Evolutionary conservation across 2,888 invertebrate genomes (phyloP), one percentile per base, ranked within the genome.

Genomic region (Himalopsyche anomala): DNA sequence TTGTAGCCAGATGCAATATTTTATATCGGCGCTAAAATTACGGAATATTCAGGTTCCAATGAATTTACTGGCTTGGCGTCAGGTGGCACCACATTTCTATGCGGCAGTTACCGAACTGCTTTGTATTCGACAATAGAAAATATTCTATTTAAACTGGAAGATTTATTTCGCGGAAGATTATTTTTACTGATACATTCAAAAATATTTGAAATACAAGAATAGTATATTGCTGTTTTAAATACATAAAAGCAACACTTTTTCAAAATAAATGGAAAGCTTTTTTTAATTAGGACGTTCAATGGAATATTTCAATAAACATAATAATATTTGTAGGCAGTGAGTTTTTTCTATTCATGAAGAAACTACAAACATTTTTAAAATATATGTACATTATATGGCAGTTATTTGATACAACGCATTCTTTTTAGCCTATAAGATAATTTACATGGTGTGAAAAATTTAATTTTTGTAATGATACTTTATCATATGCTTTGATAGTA

Each of bases 31-130:
- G 81, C 84, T 80, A 86, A 69, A 56, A 84, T 80, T 69, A 84
- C 80, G 62, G 83, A 84, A 79, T 84, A 83, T 83, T 69, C 62
- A 86, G 83, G 85, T 85, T 69, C 81, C 86, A 84, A 86, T 86
- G 86, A 86, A 86, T 86, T 86, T 86, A 84, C 74, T 79, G 84
- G 62, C 38, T 54, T 79, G 84, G 86, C 86, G 86, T 42, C 86
- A 86, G 86, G 80, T 86, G 86, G 83, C 81, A 74, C 82, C 80
- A 19, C 42, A 80, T 42, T 42, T 80, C 42, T 40, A 80, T 80
- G 42, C 42, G 38, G 80, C 42, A 42, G 38, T 40, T 80, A 40
- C 84, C 15, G 69, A 83, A 69, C 83, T 51, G 83, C 83, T 74
- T 83, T 42, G 62, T 62, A 62, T 62, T 62, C 62, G 62, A 62